Percentiles rank a stretch among this genome's conserved stretches.
Evolutionary conservation across 2,113 vertebrate species (phyloP).

Genomic region (Monopterus albus): DNA sequence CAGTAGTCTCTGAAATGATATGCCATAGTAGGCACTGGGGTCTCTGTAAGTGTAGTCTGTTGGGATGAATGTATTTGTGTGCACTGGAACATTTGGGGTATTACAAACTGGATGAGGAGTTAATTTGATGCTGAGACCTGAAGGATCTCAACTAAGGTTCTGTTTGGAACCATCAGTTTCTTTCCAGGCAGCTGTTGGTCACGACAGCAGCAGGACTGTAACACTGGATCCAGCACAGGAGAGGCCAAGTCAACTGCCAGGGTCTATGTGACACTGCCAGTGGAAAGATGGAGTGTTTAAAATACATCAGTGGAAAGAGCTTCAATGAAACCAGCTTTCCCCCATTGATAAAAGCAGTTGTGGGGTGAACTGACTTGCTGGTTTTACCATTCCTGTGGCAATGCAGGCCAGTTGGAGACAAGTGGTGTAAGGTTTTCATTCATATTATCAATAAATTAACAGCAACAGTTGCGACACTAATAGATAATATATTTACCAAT

Average conservation of each 20-base stretch:
- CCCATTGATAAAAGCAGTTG: constrained; percentile 53
- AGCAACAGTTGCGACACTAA: no score
- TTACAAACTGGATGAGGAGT: constrained; percentile 44
- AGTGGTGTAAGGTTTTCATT: background rate
- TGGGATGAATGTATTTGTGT: constrained; percentile 12
- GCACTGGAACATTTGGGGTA: constrained; percentile 24
- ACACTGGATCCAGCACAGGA: constrained; percentile 61
- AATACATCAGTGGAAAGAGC: constrained; percentile 67
- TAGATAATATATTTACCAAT: no score
- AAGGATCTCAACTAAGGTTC: constrained; percentile 39
- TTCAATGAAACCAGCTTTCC: constrained; percentile 50
- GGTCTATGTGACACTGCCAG: constrained; percentile 64
- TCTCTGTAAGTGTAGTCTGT: constrained; percentile 40
- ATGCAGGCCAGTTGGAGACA: background rate
- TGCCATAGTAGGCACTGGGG: constrained; percentile 27
- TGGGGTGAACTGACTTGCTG: background rate
- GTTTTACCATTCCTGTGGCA: background rate
- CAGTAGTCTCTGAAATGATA: constrained; percentile 44
- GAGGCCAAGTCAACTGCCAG: constrained; percentile 65
- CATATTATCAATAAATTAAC: background rate
- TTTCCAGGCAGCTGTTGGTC: constrained; percentile 70
- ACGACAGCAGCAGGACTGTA: constrained; percentile 59
- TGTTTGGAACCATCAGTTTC: constrained; percentile 48
- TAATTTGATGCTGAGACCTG: constrained; percentile 49
- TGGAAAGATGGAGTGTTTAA: constrained; percentile 70